phyloP scores from a whole-genome alignment of 2,888 invertebrate genomes.

The Pomacea canaliculata region DNA sequence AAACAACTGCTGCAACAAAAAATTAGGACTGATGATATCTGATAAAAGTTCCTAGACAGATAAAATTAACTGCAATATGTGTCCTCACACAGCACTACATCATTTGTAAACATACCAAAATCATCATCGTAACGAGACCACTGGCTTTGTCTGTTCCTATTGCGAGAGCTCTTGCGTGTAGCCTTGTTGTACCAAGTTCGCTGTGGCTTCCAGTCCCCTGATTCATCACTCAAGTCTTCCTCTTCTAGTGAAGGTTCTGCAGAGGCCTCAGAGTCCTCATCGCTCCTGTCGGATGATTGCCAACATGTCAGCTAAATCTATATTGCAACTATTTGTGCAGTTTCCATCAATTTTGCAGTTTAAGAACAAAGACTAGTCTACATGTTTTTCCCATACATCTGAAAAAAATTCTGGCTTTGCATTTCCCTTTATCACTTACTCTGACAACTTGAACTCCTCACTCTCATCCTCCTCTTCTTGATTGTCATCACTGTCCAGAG shows the following conservation, averaged over 20 bases:
- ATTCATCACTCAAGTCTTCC: slow-evolving; percentile 36
- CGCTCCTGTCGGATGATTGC: slow-evolving; percentile 16
- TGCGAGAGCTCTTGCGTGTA: slow-evolving; percentile 19
- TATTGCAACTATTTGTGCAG: background rate
- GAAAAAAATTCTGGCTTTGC: background rate
- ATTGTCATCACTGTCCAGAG: slow-evolving; percentile 74
- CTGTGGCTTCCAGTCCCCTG: slow-evolving; percentile 33
- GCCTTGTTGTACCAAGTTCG: slow-evolving; percentile 33
- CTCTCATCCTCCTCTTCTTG: slow-evolving; percentile 76
- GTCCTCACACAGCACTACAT: background rate
- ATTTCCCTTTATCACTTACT: slow-evolving; percentile 70
- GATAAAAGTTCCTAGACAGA: no score
- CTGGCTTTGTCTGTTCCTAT: slow-evolving; percentile 22
- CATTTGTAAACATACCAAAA: slow-evolving; percentile 45
- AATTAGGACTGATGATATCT: background rate
- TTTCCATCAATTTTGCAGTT: background rate
- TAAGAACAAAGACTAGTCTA: no score
- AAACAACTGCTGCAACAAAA: background rate
- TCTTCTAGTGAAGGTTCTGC: slow-evolving; percentile 33
- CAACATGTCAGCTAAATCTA: background rate
- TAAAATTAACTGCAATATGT: no score
- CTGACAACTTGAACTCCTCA: slow-evolving; percentile 90
- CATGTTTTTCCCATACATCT: background rate
- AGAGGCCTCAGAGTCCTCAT: slow-evolving; percentile 34
- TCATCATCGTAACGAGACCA: slow-evolving; percentile 39